phyloP scores from a whole-genome alignment of 2,888 invertebrate species.

The Clunio marinus region DNA sequence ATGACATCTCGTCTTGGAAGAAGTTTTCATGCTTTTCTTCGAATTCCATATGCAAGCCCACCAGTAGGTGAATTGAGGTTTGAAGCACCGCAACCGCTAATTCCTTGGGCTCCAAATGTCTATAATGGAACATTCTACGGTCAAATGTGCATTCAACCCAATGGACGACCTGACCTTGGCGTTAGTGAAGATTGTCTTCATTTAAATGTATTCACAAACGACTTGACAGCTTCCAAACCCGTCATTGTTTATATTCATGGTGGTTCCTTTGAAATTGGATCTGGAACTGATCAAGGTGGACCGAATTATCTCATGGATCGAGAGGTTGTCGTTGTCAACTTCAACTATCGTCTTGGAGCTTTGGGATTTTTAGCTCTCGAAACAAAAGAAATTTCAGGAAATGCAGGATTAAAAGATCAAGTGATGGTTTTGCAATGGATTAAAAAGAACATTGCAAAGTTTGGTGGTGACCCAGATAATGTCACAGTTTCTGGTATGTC shows the following conservation, averaged over 20 bases:
- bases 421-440: conserved; percentile 63
- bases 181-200: conserved; percentile 58
- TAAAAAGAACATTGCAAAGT: conserved; percentile 57
- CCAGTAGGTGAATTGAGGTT: conserved; percentile 48
- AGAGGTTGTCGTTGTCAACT: conserved; percentile 46
- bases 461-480: conserved; percentile 61
- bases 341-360: conserved; percentile 47
- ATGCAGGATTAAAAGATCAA: conserved; percentile 65
- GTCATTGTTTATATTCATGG: conserved; percentile 66
- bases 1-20: conserved; percentile 47
- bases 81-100: conserved; percentile 51
- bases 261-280: conserved; percentile 51
- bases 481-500: conserved; percentile 62
- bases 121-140: conserved; percentile 58
- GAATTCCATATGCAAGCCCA: conserved; percentile 49
- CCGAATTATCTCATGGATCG: conserved; percentile 46
- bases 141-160: conserved; percentile 53
- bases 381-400: conserved; percentile 60
- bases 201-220: conserved; percentile 53
- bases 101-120: conserved; percentile 52
- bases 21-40: conserved; percentile 50
- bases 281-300: conserved; percentile 45
- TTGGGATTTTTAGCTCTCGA: conserved; percentile 59
- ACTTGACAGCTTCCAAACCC: conserved; percentile 48
- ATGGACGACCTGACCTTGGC: conserved; percentile 42